Percentiles rank a stretch among this genome's conserved stretches.
These are phyloP conservation scores for Trochalopteron elliotii DNA, from an alignment of 2,113 vertebrate species.

Conservation along the genomic window DNA sequence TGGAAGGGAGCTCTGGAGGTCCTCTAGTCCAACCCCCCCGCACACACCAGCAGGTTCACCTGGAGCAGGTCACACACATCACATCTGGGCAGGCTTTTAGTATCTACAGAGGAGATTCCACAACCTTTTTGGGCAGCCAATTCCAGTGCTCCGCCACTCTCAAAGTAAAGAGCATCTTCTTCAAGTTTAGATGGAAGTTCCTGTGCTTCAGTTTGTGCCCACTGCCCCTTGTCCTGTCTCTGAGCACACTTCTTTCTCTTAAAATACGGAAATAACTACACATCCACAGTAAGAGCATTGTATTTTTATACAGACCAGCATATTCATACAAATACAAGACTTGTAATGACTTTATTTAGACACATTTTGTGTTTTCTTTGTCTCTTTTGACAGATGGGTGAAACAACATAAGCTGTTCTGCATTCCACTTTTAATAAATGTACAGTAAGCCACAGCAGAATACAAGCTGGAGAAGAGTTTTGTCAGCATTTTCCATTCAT, in stretches of 20 bases:
- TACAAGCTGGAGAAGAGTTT: not conserved
- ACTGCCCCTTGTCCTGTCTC: not conserved
- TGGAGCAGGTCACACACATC: not conserved
- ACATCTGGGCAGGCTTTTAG: not conserved
- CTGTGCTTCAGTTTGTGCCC: not conserved
- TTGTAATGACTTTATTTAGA: constrained; percentile 42
- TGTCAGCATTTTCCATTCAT: not conserved
- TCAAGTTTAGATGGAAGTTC: not conserved
- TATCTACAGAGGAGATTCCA: not conserved
- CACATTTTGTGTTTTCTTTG: not conserved
- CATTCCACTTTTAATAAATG: not conserved
- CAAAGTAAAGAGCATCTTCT: not conserved
- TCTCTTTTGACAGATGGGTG: not conserved
- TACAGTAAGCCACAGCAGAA: not conserved
- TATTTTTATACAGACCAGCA: not conserved
- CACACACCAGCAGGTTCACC: not conserved
- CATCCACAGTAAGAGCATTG: not conserved
- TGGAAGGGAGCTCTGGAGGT: not conserved
- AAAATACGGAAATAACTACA: not conserved
- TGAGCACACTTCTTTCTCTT: not conserved
- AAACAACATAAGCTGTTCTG: not conserved
- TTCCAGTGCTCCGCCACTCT: not conserved
- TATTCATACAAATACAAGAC: not conserved
- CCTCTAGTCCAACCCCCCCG: not conserved
- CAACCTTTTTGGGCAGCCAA: not conserved